Conservation (phyloP, 1,140 invertebrate genomes). For the Listronotus oregonensis region DNA sequence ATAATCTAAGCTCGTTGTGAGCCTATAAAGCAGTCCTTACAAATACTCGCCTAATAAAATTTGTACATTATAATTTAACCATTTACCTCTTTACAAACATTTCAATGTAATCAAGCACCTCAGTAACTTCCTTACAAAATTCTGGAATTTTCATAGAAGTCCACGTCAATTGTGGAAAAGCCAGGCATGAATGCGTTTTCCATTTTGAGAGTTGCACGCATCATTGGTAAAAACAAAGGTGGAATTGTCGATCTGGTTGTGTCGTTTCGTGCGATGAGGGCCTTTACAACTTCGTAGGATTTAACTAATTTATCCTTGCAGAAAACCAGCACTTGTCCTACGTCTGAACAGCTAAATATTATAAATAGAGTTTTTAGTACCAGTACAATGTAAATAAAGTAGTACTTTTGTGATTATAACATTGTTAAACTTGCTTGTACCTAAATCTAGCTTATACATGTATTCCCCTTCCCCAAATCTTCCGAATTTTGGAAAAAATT, state of each 20-base stretch:
- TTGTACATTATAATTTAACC: neutral
- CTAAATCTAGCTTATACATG: constrained; percentile 69
- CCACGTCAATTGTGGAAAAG: constrained; percentile 78
- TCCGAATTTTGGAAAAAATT: constrained; percentile 73
- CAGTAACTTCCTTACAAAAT: constrained; percentile 65
- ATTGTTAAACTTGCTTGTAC: constrained; percentile 49
- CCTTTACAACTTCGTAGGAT: constrained; percentile 63
- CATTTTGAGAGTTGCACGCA: constrained; percentile 72
- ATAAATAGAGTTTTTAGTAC: constrained; percentile 1
- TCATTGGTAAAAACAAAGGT: constrained; percentile 68
- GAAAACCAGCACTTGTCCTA: constrained; percentile 68
- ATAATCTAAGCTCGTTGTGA: too few species aligned
- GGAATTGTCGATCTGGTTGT: constrained; percentile 63
- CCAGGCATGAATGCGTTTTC: constrained; percentile 76
- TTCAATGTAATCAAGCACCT: constrained; percentile 67
- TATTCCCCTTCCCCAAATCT: constrained; percentile 74
- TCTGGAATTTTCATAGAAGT: constrained; percentile 73
- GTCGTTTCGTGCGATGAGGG: constrained; percentile 65
- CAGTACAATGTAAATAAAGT: too few species aligned
- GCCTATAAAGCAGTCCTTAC: too few species aligned
- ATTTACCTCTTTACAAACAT: constrained; percentile 69
- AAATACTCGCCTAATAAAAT: too few species aligned
- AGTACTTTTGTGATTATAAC: too few species aligned
- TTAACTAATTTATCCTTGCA: constrained; percentile 69
- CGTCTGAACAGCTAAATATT: constrained; percentile 63